Base-by-base conservation (phyloP, 2,113 vertebrate genomes). In the Phycodurus eques region DNA sequence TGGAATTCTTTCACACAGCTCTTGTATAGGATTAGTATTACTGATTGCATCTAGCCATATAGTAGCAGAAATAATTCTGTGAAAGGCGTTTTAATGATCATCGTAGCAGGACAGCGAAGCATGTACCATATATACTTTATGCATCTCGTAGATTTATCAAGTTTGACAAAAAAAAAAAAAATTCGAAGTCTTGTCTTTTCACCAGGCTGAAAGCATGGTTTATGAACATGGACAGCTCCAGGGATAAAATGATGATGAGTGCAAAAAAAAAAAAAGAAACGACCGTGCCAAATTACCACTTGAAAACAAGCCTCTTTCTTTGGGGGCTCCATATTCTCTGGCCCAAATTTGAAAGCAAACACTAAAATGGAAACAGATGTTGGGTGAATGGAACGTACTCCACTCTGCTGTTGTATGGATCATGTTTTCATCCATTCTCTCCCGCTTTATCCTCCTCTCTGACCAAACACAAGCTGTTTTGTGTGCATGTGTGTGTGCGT, bases 321-420 rank as follows among this genome's bases (percentile, higher is more conserved):
- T 78, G 74, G 76, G 85, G 82, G 81, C 68, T 85, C 69, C 77
- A 86, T 87, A 87, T 80, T 88, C 70, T 84, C 79, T 83, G 73
- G 88, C 74, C 79, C 70, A 53, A 51, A 84, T 75, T 87, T 85
- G n/a, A 88, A 88, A 85, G 81, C 67, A 82, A 86, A 82, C 76
- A 87, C 81, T 75, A 86, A 91, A 92, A 85, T 92, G 85, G 85
- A 92, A 91, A 88, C 90, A 92, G 88, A 92, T 92, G 89, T 89
- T 66, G 79, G 79, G 76, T 61, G 39, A 84, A 69, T 47, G 35
- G 83, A 78, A 80, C 76, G 68, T 75, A 67, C 81, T 81, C 77
- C 44, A 80, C 43, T 31, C 4, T 22, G 8, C 75, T 76, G 62
- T 62, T 85, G 64, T 74, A 43, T 47, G 71, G 75, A 74, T 73